These are phyloP conservation scores for Enoplolaimus lenunculus DNA, from an alignment of 2,888 invertebrate species.

Conservation along the genomic window DNA sequence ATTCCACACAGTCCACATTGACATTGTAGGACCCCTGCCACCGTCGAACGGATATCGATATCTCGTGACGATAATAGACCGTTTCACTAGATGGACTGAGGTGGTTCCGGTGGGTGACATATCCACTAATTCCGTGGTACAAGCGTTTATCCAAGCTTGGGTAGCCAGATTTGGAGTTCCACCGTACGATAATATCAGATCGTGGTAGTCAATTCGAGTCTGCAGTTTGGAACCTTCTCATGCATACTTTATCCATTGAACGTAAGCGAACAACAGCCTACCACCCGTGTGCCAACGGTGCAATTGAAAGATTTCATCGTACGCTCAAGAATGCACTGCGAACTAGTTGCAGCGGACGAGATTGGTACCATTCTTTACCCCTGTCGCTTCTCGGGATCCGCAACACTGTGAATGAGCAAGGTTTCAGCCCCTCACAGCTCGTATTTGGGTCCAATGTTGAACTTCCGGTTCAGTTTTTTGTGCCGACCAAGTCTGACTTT, in stretches of 20 bases:
- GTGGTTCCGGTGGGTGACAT: background rate
- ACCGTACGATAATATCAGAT: background rate
- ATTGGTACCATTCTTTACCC: conserved; percentile 8
- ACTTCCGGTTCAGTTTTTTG: too few relatives aligned
- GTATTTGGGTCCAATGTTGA: too few relatives aligned
- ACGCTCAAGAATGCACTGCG: conserved; percentile 2
- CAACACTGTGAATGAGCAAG: background rate
- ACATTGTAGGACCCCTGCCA: conserved; percentile 6
- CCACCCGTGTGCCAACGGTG: conserved; percentile 6
- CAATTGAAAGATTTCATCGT: conserved; percentile 14
- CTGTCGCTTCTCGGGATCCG: conserved; percentile 1
- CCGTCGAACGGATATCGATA: background rate
- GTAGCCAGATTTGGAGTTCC: conserved; percentile 6
- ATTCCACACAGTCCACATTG: background rate
- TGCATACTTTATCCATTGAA: too few relatives aligned
- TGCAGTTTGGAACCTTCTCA: too few relatives aligned
- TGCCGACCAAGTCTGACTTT: background rate
- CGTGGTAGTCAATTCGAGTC: too few relatives aligned
- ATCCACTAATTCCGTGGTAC: background rate
- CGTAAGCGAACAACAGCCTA: conserved; percentile 7
- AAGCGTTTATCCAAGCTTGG: conserved; percentile 3
- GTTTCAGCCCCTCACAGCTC: too few relatives aligned
- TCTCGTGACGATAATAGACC: background rate
- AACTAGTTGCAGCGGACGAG: background rate
- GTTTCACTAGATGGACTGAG: conserved; percentile 1